Evolutionary conservation across 2,888 invertebrate species (phyloP).

Genomic region (Thyatira batis): DNA sequence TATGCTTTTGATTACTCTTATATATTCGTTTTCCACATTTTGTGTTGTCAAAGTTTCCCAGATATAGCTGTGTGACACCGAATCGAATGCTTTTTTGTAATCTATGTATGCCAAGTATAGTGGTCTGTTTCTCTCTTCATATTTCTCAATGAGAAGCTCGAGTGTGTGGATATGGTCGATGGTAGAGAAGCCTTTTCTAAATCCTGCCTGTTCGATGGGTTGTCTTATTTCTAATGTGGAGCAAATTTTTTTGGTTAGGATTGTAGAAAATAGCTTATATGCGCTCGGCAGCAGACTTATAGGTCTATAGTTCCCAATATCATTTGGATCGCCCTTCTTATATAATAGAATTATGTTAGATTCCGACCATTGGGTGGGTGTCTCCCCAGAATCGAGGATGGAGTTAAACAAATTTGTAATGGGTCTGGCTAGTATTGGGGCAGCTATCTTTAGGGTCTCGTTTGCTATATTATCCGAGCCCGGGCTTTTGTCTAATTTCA

Average conservation of each 20-base stretch:
- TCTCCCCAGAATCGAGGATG: conserved; percentile 1
- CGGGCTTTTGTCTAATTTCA: conserved; percentile 9
- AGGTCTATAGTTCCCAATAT: conserved; percentile 5
- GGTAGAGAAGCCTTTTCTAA: conserved; percentile 10
- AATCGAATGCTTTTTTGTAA: conserved; percentile 8
- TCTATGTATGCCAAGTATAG: conserved; percentile 2
- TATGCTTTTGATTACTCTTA: conserved; percentile 11
- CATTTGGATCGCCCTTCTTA: not conserved
- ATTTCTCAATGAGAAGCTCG: conserved; percentile 9
- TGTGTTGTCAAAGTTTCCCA: conserved; percentile 12
- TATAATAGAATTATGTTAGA: too few relatives aligned
- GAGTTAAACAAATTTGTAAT: conserved; percentile 8
- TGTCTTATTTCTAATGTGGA: conserved; percentile 8
- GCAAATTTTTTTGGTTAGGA: conserved; percentile 13
- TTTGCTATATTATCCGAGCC: conserved; percentile 12
- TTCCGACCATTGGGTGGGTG: conserved; percentile 9
- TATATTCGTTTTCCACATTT: conserved; percentile 5
- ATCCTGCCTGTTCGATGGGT: too few relatives aligned
- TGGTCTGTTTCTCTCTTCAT: not conserved
- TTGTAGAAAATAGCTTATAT: conserved; percentile 15
- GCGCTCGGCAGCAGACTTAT: conserved; percentile 10
- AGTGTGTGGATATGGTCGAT: conserved; percentile 13
- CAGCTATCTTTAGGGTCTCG: conserved; percentile 7
- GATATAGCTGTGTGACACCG: conserved; percentile 7
- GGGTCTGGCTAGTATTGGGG: conserved; percentile 3